Base-by-base conservation (phyloP, 2,797 vertebrate species). In the Psittacula derbiana region DNA sequence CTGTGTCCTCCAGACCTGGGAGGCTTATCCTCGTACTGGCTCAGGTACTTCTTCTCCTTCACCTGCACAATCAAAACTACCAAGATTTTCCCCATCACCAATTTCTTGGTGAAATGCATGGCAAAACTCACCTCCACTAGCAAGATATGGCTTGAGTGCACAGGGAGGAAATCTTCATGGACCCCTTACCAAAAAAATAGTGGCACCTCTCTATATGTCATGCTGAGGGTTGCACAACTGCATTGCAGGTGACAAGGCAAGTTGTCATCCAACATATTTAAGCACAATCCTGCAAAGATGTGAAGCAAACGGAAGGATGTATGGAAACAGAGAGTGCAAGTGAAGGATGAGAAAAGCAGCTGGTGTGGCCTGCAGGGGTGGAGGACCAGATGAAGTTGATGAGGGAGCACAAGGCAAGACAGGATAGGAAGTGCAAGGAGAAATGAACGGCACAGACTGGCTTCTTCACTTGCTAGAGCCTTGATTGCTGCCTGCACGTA, bases 401-500 rank as follows among this genome's bases (percentile, higher is more conserved):
- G 36, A 69, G 27, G 20, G 28, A 28, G 12, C 23, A 58, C 8
- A 30, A 28, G 27, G 23, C 9, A 53, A 64, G 50, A n/a, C 12
- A 28, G 61, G 14, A n/a, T 6, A 23, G 31, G 52, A 58, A 47
- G 11, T 7, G 14, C 15, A 38, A 16, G 53, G 31, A 46, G 21
- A 52, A 43, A 65, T 1, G 6, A 61, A 31, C 5, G 10, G 57
- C 2, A 4, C 53, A 65, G 60, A 60, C 6, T 0, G 0, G 20
- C 36, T 60, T 55, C 27, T 79, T 81, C 33, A 19, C 36, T 86
- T n/a, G 43, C 55, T 55, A 50, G 24, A 86, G 5, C 43, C 24
- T 30, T 5, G 0, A 5, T 61, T 12, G 2, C 47, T 83, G 80
- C 12, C 1, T 60, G 60, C 4, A 0, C 31, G 15, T 2, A 25